These are phyloP conservation scores for Triplophysa dalaica DNA, from an alignment of 2,113 vertebrate genomes.

Conservation along the genomic window DNA sequence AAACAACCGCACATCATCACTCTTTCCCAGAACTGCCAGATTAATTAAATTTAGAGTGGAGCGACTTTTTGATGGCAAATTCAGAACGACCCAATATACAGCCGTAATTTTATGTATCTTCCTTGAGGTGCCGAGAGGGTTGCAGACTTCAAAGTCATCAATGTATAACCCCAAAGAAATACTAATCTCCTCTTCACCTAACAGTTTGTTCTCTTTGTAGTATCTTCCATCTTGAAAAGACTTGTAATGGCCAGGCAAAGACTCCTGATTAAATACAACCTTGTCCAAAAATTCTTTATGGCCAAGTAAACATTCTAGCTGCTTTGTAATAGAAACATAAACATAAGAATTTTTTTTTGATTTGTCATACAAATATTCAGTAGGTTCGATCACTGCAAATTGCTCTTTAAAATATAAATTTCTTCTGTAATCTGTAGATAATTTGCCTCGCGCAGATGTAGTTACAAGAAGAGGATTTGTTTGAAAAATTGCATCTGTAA, in stretches of 20 bases:
- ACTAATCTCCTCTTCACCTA: not conserved
- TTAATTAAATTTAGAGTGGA: not conserved
- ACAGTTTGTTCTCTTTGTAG: not conserved
- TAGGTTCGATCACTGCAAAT: too few relatives aligned
- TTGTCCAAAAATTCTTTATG: too few relatives aligned
- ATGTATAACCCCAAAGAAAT: not conserved
- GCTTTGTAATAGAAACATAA: too few relatives aligned
- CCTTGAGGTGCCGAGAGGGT: slow-evolving; percentile 1
- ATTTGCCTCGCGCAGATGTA: too few relatives aligned
- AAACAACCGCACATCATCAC: not conserved
- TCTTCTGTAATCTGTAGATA: too few relatives aligned
- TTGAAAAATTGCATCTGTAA: too few relatives aligned
- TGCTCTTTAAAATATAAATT: too few relatives aligned
- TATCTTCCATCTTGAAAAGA: slow-evolving; percentile 6
- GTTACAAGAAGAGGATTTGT: too few relatives aligned
- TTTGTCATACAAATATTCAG: too few relatives aligned
- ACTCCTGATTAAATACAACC: not conserved
- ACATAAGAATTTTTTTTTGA: too few relatives aligned
- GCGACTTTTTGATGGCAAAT: not conserved
- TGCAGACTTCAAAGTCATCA: not conserved
- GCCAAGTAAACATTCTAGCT: too few relatives aligned
- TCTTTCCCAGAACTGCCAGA: not conserved
- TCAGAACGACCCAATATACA: not conserved
- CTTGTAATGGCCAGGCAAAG: not conserved
- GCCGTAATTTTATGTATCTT: not conserved